Evolutionary conservation across 1,140 invertebrate genomes (phyloP), one percentile per base, ranked within the genome.

Genomic region (Rhynchophorus ferrugineus): DNA sequence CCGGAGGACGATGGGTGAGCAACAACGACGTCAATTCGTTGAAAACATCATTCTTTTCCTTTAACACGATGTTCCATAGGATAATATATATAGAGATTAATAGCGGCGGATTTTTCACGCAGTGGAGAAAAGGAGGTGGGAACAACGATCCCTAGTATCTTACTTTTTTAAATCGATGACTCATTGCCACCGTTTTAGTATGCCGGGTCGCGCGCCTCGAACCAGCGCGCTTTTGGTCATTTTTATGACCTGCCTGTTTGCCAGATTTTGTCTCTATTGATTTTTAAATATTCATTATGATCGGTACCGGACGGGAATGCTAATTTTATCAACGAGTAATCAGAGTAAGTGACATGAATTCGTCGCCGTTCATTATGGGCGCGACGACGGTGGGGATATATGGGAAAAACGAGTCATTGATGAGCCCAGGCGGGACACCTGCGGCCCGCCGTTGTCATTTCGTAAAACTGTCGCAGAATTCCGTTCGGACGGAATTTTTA

Each of bases 201-300:
- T 29, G 24, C 24, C 5, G 5, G 24, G 24, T 29, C 11, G 24
- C 5, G 5, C 5, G 24, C 11, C 24, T 19, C 35, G 11, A 17
- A 7, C 45, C 7, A 37, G n/a, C 14, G n/a, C n/a, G 43, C 21
- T 45, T 53, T 53, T 53, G 50, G 50, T 53, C 36, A 53, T 53
- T 53, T 46, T 34, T 34, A 53, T 46, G 43, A 34, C 43, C 49
- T 9, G 22, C 49, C 14, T 38, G 42, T 44, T 44, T 37, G 35
- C 42, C 50, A 45, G 44, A 46, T 53, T 46, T 53, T 41, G 50
- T 41, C 43, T 44, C 50, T 46, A 53, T 53, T 46, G 36, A 45
- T 53, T 53, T 53, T 53, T 53, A 53, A 53, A 53, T 53, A 53
- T 53, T 51, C 50, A 41, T 45, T 53, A 38, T n/a, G 17, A 53